Evolutionary conservation across 2,888 invertebrate species (phyloP), one percentile per base, ranked within the genome.

Genomic region (Drosophila parthenogenetica): DNA sequence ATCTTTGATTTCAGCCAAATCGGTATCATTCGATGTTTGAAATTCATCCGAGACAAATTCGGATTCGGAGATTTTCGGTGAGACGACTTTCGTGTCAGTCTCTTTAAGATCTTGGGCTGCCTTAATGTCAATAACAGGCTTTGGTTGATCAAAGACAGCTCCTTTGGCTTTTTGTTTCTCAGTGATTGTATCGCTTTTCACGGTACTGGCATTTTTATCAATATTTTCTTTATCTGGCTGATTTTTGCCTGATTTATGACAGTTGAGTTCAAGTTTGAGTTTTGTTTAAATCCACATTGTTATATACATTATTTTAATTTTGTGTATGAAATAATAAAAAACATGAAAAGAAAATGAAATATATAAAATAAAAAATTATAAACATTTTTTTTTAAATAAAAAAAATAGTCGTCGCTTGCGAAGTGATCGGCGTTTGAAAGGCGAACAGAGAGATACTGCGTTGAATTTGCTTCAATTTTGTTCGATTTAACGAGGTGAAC

Each of bases 11-110:
- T 96, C 95, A 89, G 94, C 94, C 90, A 95, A 93, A 90, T 95
- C 95, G 86, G 94, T 94, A 77, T 94, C 94, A 50, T 75, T 87
- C 25, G 88, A 73, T 45, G 78, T 70, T 92, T 95, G 94, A 92
- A 95, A 95, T 89, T 94, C 94, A 92, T 96, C 96, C 88, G 96
- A 96, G 86, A 96, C 94, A 93, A 96, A 96, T 92, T 96, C 96
- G 90, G 95, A 94, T 90, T 93, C 93, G 70, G 91, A 90, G 70
- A 89, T 77, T 78, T 82, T 82, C 3, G 54, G 32, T 14, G 54
- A 32, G 19, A 35, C 29, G 19, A 22, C 42, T 66, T 68, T 69
- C 51, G 60, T 59, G 17, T 43, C 32, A 32, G 25, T 55, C 29
- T 37, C 35, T 22, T 65, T 57, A 16, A 55, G 51, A 16, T 64